phyloP scores from a whole-genome alignment of 30 jellyfish, hydroid and myxozoan species.

The Hydra vulgaris region DNA sequence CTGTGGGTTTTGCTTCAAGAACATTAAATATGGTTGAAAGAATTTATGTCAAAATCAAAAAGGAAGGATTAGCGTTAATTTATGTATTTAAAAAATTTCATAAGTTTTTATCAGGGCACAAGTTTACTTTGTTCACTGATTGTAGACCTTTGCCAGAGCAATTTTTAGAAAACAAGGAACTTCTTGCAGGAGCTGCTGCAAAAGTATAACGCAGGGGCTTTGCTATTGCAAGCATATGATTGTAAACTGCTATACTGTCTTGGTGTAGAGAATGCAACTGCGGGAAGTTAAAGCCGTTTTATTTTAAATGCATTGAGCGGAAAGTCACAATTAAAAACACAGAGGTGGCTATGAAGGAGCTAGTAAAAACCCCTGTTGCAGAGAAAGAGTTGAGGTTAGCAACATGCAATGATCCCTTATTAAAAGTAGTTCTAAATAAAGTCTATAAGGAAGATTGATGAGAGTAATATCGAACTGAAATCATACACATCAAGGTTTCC shows the following conservation, averaged over 20 bases:
- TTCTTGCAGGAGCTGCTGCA: constrained; percentile 50
- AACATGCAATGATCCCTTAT: constrained; percentile 31
- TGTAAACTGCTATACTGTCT: constrained; percentile 9
- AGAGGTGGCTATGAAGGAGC: constrained; percentile 11
- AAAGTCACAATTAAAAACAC: neutral
- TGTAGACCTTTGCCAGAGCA: constrained; percentile 38
- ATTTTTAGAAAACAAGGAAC: constrained; percentile 7
- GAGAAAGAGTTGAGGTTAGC: neutral
- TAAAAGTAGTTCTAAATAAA: constrained; percentile 10
- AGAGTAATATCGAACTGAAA: no score
- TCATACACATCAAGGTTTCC: neutral
- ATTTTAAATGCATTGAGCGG: constrained; percentile 25
- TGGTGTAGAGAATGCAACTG: constrained; percentile 26
- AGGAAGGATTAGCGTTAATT: constrained; percentile 33
- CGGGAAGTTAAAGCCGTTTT: constrained; percentile 29
- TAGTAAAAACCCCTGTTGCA: constrained; percentile 35
- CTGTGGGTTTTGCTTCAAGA: constrained; percentile 32
- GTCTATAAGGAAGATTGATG: no score
- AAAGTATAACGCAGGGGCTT: constrained; percentile 53
- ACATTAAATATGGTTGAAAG: constrained; percentile 47
- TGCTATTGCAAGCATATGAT: constrained; percentile 8
- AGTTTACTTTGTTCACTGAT: constrained; percentile 33
- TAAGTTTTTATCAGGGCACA: constrained; percentile 42
- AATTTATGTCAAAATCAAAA: constrained; percentile 33
- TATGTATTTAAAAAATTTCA: constrained; percentile 45